A percentile compares a stretch with the other conserved stretches of the same genome.
Evolutionary conservation across 1,140 invertebrate species (phyloP).

Genomic region (Camponotus floridanus): DNA sequence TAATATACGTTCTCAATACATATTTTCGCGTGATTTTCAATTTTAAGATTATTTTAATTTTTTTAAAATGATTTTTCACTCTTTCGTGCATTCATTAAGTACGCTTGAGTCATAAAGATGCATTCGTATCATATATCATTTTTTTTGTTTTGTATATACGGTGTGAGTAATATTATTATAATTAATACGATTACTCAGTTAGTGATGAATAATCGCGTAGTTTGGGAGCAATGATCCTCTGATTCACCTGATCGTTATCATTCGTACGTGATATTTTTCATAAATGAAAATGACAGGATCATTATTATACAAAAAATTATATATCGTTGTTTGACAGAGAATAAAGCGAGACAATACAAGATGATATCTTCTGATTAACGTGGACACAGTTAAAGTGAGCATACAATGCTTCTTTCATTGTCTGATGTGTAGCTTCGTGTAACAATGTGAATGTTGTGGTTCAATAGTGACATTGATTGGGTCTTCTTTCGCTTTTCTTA

Average conservation of each 20-base stretch:
- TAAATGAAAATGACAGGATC: not conserved
- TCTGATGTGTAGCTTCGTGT: slow-evolving; percentile 17
- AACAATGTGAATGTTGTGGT: slow-evolving; percentile 31
- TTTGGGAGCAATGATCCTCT: slow-evolving; percentile 20
- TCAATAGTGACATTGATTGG: slow-evolving; percentile 55
- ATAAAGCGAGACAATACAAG: slow-evolving; percentile 2
- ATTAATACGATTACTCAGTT: slow-evolving; percentile 43
- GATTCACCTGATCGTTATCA: slow-evolving; percentile 15
- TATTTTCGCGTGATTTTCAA: not conserved
- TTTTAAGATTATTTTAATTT: slow-evolving; percentile 26
- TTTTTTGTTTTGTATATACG: not conserved
- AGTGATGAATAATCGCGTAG: slow-evolving; percentile 44
- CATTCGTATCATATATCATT: not conserved
- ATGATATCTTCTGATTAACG: not conserved
- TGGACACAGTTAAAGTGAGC: slow-evolving; percentile 12
- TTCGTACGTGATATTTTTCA: not conserved
- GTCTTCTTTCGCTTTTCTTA: slow-evolving; percentile 26
- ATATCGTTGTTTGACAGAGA: not conserved
- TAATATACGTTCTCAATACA: too few species aligned
- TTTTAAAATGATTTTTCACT: not conserved
- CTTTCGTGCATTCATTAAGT: slow-evolving; percentile 2
- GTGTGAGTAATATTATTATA: slow-evolving; percentile 35
- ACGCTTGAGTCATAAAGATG: not conserved
- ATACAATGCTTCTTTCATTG: slow-evolving; percentile 16
- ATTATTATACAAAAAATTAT: not conserved